Evolutionary conservation across 2,797 vertebrate species (phyloP).

Genomic region (Knipowitschia caucasica): DNA sequence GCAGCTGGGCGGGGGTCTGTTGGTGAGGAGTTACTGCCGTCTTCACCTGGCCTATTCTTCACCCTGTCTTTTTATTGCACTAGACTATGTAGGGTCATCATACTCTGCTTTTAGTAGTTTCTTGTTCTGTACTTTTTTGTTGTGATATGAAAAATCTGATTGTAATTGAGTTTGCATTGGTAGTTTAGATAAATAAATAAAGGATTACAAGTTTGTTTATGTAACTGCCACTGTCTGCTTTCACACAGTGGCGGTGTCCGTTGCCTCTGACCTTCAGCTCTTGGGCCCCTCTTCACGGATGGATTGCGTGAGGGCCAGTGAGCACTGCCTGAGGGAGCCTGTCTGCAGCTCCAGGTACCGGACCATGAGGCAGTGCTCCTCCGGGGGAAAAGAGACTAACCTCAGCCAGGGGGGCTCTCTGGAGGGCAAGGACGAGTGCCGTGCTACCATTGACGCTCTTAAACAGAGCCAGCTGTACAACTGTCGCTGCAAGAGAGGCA

Average conservation of each 20-base stretch:
- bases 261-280: slow-evolving; percentile 78
- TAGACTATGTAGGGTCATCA: too few species aligned
- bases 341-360: slow-evolving; percentile 95
- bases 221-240: not conserved
- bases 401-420: slow-evolving; percentile 86
- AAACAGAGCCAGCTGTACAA: slow-evolving; percentile 95
- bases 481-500: slow-evolving; percentile 94
- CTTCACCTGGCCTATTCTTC: too few species aligned
- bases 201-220: too few species aligned
- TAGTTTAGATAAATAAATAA: too few species aligned
- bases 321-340: slow-evolving; percentile 90
- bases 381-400: slow-evolving; percentile 91
- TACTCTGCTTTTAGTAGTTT: too few species aligned
- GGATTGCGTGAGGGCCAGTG: slow-evolving; percentile 91
- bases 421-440: slow-evolving; percentile 94
- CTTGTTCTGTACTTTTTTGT: too few species aligned
- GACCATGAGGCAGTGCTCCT: slow-evolving; percentile 95
- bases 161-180: too few species aligned
- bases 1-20: too few species aligned
- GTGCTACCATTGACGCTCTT: slow-evolving; percentile 90
- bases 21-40: too few species aligned
- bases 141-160: too few species aligned
- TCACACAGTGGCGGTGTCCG: slow-evolving; percentile 77
- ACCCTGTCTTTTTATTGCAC: too few species aligned
- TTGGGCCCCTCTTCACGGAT: slow-evolving; percentile 72